Conservation (phyloP, 2,797 vertebrate genomes). For the Loriculus beryllinus region DNA sequence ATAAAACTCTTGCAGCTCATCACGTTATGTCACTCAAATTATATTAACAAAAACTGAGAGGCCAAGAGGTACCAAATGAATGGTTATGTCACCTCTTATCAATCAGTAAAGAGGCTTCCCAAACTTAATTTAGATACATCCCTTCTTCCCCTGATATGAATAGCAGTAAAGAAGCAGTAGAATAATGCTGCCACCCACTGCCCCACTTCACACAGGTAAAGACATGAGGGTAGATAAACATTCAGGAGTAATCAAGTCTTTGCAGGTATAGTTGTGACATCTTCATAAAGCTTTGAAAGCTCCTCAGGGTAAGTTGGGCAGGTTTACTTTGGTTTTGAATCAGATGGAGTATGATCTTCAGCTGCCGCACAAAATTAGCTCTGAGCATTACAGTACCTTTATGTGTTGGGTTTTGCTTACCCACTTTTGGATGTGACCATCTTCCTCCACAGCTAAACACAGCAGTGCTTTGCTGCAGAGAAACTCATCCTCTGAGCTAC, state of each 20-base stretch:
- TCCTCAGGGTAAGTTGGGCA: not conserved
- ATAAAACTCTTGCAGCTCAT: not conserved
- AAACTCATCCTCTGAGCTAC: not conserved
- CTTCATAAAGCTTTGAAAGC: not conserved
- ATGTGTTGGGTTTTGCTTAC: not conserved
- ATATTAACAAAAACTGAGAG: not conserved
- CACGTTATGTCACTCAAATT: not conserved
- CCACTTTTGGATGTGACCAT: not conserved
- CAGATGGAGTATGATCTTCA: not conserved
- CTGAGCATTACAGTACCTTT: not conserved
- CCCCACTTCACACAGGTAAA: not conserved
- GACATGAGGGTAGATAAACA: not conserved
- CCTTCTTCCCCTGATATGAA: not conserved
- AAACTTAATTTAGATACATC: not conserved
- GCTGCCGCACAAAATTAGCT: not conserved
- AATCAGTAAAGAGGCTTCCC: not conserved
- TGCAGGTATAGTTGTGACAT: not conserved
- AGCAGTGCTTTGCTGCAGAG: not conserved
- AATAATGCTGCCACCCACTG: constrained; percentile 60
- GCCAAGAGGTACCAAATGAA: not conserved
- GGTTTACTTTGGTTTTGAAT: not conserved
- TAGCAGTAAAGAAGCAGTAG: not conserved
- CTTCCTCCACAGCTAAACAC: not conserved
- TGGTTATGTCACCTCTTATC: not conserved
- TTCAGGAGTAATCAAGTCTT: constrained; percentile 2